phyloP scores from a whole-genome alignment of 2,113 vertebrate genomes.

The Amblyornis subalaris region DNA sequence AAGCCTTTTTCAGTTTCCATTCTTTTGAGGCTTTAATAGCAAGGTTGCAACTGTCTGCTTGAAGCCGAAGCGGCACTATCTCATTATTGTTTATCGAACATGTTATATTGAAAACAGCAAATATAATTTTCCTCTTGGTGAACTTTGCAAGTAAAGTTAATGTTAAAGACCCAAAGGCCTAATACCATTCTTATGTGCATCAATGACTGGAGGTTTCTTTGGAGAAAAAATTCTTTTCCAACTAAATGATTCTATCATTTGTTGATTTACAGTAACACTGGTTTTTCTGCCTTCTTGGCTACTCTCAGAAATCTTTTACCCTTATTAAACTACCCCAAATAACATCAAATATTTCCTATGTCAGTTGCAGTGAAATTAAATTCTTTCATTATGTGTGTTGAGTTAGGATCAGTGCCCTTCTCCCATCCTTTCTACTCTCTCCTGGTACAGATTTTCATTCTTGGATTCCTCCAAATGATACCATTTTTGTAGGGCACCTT shows the following conservation, averaged over 20 bases:
- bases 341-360: not conserved
- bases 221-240: not conserved
- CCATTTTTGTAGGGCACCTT: not conserved
- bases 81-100: not conserved
- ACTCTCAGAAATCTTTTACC: not conserved
- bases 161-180: not conserved
- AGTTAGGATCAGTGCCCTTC: not conserved
- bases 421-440: not conserved
- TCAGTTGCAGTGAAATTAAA: not conserved
- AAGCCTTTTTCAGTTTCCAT: not conserved
- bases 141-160: not conserved
- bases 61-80: not conserved
- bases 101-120: not conserved
- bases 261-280: not conserved
- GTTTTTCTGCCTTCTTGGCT: not conserved
- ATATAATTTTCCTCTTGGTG: not conserved
- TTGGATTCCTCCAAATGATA: not conserved
- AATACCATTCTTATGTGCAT: not conserved
- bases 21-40: not conserved
- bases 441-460: not conserved
- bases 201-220: not conserved
- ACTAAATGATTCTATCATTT: not conserved
- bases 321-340: not conserved
- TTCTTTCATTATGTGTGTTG: not conserved
- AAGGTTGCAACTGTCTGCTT: not conserved